phyloP scores from a whole-genome alignment of 30 jellyfish, hydroid and myxozoan species.

The Chrysaora quinquecirrha region DNA sequence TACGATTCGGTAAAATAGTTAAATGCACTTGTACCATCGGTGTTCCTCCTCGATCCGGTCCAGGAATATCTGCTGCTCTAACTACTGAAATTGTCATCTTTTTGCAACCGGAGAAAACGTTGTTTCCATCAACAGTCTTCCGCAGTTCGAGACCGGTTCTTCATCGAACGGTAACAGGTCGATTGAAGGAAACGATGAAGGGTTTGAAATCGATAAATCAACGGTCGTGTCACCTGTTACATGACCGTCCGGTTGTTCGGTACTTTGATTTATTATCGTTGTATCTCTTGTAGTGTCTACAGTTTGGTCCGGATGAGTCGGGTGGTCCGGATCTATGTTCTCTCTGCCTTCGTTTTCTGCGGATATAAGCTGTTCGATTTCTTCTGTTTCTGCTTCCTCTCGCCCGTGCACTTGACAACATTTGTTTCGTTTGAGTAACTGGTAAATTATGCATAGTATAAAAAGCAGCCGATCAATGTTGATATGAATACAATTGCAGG shows the following conservation, averaged over 20 bases:
- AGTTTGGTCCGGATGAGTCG: background rate
- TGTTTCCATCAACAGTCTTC: conserved; percentile 66
- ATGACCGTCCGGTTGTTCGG: conserved; percentile 35
- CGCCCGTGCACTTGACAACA: conserved; percentile 75
- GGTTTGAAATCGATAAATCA: conserved; percentile 52
- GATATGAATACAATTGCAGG: conserved; percentile 78
- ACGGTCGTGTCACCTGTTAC: conserved; percentile 58
- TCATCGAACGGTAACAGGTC: conserved; percentile 66
- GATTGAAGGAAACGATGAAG: conserved; percentile 64
- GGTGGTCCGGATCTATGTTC: background rate
- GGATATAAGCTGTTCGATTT: conserved; percentile 35
- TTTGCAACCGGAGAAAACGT: conserved; percentile 86
- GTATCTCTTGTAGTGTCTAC: background rate
- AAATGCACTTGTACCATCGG: conserved; percentile 78
- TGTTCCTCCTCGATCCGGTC: conserved; percentile 87
- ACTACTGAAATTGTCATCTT: conserved; percentile 82
- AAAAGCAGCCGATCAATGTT: conserved; percentile 47
- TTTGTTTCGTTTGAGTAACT: conserved; percentile 60
- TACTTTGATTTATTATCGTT: conserved; percentile 18
- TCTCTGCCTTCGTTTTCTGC: background rate
- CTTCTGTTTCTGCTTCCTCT: conserved; percentile 70
- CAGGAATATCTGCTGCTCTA: conserved; percentile 80
- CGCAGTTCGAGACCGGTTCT: conserved; percentile 76
- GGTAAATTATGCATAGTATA: conserved; percentile 43
- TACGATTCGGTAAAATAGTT: conserved; percentile 75